Base-by-base conservation (phyloP, 2,797 vertebrate species). In the Columba guinea region DNA sequence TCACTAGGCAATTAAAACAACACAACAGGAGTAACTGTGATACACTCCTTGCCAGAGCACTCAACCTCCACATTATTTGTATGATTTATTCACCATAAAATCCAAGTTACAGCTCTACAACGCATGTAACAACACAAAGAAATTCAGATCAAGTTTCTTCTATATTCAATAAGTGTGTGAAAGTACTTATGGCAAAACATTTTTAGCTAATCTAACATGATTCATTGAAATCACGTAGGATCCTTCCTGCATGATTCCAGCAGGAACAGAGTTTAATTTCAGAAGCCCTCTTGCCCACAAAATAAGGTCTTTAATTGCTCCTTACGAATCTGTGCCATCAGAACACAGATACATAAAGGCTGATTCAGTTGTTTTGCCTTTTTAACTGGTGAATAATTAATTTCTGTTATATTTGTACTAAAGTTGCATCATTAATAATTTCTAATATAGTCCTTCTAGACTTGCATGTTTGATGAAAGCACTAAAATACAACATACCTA, bases 1-100 rank as follows among this genome's bases (percentile, higher is more conserved):
- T 85, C 88, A 55, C 90, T 8, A 82, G 62, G 91, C 88, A 95
- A 93, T 89, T 94, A 91, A 90, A 95, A 58, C 90, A 93, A 90
- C 90, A 90, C 94, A 87, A 56, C 86, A 84, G 78, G 71, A 24
- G 26, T 85, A 93, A 53, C 90, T 93, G 95, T 64, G 75, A 95
- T 60, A 34, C 9, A 18, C 65, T 74, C 87, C 86, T 68, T 75
- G 84, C 92, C 92, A 90, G 64, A 90, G 88, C 68, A 41, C 65
- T 55, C 96, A 94, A 67, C 81, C 83, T 63, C 90, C 90, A 87
- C 64, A 26, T 70, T 56, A 84, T 67, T 76, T 71, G 51, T 77
- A 39, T 41, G 60, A 90, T 93, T 92, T 89, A 85, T 79, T 86
- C 90, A 64, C 77, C 84, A 80, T 8, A 87, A 91, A 95, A 83